Evolutionary conservation across 1,140 invertebrate genomes (phyloP).

Genomic region (Andricus grossulariae): DNA sequence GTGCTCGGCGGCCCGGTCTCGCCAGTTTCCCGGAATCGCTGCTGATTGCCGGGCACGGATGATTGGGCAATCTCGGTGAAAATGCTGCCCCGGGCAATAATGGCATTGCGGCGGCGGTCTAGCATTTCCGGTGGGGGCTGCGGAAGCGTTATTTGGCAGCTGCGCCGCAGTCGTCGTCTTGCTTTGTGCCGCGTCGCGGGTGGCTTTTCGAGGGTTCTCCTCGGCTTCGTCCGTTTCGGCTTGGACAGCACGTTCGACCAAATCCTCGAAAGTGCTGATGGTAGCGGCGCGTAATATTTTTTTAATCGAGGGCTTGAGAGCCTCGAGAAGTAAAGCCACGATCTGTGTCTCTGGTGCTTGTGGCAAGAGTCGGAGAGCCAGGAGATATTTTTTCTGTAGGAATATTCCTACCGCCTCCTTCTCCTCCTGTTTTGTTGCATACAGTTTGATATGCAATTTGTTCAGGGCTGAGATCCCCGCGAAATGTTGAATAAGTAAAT

Average conservation of each 20-base stretch:
- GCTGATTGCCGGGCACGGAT: background rate
- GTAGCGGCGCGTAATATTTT: background rate
- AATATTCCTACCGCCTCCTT: background rate
- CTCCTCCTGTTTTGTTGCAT: background rate
- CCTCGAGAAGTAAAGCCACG: background rate
- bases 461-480: background rate
- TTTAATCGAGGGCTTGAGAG: background rate
- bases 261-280: background rate
- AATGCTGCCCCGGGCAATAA: background rate
- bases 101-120: background rate
- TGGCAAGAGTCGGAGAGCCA: background rate
- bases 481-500: background rate
- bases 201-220: background rate
- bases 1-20: background rate
- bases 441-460: background rate
- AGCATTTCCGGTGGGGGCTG: too few species aligned
- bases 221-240: background rate
- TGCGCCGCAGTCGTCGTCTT: background rate
- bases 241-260: background rate
- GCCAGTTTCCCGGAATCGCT: background rate
- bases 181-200: background rate
- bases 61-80: background rate
- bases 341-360: background rate
- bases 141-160: background rate
- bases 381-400: background rate